These are phyloP conservation scores for Mormyrus hasselquistii DNA, from an alignment of 2,797 vertebrate genomes.

Conservation along the genomic window DNA sequence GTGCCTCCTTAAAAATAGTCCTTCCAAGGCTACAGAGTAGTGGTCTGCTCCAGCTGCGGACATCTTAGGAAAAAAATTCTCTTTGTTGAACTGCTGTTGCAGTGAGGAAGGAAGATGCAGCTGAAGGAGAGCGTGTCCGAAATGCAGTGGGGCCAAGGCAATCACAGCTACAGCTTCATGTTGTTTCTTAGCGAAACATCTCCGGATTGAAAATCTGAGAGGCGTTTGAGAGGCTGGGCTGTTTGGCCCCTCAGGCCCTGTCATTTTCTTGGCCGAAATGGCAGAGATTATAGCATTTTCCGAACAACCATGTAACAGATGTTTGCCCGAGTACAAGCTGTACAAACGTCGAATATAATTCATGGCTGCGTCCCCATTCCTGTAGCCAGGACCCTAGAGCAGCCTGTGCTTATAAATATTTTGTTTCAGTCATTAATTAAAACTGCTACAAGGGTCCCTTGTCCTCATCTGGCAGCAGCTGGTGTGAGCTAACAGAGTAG, in stretches of 20 bases:
- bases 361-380: conserved; percentile 49
- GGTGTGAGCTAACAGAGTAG: conserved; percentile 52
- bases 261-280: conserved; percentile 56
- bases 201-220: conserved; percentile 1
- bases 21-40: background rate
- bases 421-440: conserved; percentile 62
- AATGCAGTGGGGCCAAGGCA: too few species aligned
- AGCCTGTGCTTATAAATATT: conserved; percentile 54
- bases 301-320: conserved; percentile 62
- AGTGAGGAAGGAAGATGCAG: background rate
- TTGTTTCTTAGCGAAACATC: background rate
- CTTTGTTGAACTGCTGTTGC: conserved; percentile 18
- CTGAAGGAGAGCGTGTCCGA: background rate
- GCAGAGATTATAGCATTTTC: conserved; percentile 54
- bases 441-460: conserved; percentile 45
- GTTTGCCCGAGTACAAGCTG: conserved; percentile 62
- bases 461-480: conserved; percentile 53
- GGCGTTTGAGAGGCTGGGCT: background rate
- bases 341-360: conserved; percentile 58
- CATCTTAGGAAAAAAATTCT: background rate
- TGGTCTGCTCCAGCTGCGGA: background rate
- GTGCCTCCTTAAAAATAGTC: background rate
- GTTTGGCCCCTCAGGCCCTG: conserved; percentile 41
- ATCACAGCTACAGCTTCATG: background rate
- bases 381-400: conserved; percentile 46